Conservation (phyloP, 2,113 vertebrate species). For the Labeo rohita region DNA sequence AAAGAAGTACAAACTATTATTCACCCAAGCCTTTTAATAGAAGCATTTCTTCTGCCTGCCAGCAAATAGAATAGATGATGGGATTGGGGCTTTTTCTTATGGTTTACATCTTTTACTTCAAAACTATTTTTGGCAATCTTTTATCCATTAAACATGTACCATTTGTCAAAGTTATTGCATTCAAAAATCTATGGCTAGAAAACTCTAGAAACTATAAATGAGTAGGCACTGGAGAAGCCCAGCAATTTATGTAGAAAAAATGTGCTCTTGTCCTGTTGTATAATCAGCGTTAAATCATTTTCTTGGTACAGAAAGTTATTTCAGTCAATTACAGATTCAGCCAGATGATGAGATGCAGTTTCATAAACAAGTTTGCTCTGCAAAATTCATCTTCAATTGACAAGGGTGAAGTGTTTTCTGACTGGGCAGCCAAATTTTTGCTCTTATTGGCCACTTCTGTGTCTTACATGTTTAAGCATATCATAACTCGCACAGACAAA, state of each 20-base stretch:
- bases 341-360: constrained; percentile 4
- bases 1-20: background rate
- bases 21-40: background rate
- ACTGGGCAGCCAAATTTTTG: background rate
- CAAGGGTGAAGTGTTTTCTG: constrained; percentile 7
- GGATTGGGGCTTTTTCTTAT: background rate
- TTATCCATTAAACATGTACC: no score
- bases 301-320: background rate
- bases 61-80: background rate
- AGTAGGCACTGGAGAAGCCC: background rate
- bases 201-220: background rate
- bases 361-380: background rate
- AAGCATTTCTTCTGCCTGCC: background rate
- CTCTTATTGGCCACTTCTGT: background rate
- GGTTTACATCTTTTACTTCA: background rate
- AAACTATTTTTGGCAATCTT: background rate
- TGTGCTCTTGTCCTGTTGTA: background rate
- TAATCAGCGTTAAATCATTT: background rate
- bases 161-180: no score
- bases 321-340: background rate
- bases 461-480: background rate
- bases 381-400: background rate
- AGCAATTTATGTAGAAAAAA: background rate
- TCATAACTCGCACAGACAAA: background rate
- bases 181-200: background rate